Evolutionary conservation across 1,140 invertebrate species (phyloP).

Genomic region (Cryptotermes secundus): DNA sequence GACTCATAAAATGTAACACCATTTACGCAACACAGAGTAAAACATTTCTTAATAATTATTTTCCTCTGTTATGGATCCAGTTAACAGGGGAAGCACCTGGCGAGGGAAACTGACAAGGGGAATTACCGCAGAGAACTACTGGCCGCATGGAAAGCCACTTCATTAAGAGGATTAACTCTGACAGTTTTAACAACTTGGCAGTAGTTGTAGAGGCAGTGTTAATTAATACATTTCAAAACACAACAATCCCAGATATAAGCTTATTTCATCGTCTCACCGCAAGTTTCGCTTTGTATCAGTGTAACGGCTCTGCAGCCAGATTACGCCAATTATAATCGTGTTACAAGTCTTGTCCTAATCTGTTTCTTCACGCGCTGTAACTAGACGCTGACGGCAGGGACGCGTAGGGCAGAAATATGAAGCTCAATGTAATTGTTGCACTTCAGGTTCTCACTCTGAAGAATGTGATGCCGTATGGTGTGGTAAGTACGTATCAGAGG

Average conservation of each 20-base stretch:
- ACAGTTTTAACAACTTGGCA: neutral
- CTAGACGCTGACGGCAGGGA: no score
- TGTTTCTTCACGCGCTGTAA: neutral
- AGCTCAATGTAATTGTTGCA: no score
- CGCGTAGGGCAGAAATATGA: no score
- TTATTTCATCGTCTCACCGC: neutral
- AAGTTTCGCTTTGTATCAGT: neutral
- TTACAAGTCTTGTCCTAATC: neutral
- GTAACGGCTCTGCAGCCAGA: neutral
- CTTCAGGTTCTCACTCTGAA: no score
- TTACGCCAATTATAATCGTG: neutral
- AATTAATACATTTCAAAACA: neutral
- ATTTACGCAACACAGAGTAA: no score
- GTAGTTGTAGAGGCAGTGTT: neutral
- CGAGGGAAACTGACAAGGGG: neutral
- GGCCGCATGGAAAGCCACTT: neutral
- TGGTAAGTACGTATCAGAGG: no score
- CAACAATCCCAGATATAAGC: neutral
- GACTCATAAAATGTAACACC: no score
- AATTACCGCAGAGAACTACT: neutral
- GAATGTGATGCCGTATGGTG: no score
- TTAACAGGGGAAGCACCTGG: neutral
- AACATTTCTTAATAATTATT: no score
- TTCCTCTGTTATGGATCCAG: no score
- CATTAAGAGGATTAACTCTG: constrained; percentile 11